phyloP scores from a whole-genome alignment of 2,797 vertebrate species.

The Sebastes alutus region DNA sequence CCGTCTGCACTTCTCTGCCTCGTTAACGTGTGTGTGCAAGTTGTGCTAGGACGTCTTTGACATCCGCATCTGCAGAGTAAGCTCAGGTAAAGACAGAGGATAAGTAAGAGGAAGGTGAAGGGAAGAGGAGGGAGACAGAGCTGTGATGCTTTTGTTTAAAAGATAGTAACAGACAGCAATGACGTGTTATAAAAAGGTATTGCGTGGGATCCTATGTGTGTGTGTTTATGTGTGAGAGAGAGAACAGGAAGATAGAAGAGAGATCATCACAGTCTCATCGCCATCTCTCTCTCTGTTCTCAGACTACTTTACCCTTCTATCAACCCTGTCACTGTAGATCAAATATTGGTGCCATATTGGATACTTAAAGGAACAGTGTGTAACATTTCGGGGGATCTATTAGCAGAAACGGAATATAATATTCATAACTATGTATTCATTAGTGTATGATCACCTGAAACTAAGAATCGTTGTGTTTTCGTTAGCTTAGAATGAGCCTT shows the following conservation, averaged over 20 bases:
- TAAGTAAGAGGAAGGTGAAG: constrained; percentile 7
- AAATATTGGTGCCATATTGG: not conserved
- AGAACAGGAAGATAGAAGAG: not conserved
- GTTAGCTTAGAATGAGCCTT: too few species aligned
- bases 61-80: constrained; percentile 26
- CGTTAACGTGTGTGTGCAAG: not conserved
- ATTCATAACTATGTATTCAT: too few species aligned
- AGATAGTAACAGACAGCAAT: not conserved
- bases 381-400: too few species aligned
- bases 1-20: constrained; percentile 39
- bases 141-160: not conserved
- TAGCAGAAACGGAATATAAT: too few species aligned
- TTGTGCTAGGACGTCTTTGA: constrained; percentile 12
- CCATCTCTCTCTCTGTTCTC: constrained; percentile 64
- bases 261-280: not conserved
- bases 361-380: not conserved
- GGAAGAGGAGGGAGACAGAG: not conserved
- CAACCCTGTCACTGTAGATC: constrained; percentile 9
- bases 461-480: too few species aligned
- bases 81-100: constrained; percentile 7
- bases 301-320: constrained; percentile 22
- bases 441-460: too few species aligned
- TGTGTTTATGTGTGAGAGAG: not conserved
- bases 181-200: not conserved
- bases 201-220: not conserved